Conservation (phyloP, 64 coral and sea anemone species). For the Stichodactyla mertensii region DNA sequence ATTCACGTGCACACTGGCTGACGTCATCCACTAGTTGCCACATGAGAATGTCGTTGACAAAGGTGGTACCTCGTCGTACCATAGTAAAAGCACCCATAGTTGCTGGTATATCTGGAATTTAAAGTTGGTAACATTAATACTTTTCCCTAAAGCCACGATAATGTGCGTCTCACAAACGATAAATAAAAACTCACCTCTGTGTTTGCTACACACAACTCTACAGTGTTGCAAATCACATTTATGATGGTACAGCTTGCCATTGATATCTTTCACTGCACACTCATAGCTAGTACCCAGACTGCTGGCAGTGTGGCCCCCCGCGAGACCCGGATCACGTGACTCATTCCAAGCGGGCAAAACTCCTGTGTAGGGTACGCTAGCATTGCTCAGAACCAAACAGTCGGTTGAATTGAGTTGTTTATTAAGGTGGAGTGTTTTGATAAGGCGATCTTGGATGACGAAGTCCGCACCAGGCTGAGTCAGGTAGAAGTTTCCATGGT, state of each 20-base stretch:
- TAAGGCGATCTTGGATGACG: constrained; percentile 1
- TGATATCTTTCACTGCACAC: constrained; percentile 26
- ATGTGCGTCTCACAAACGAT: not conserved
- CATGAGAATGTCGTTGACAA: constrained; percentile 19
- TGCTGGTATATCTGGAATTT: not conserved
- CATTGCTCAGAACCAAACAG: not conserved
- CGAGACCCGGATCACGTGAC: not conserved
- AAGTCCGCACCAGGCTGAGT: not conserved
- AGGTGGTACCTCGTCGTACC: constrained; percentile 1
- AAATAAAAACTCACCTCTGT: constrained; percentile 22
- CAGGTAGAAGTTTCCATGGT: not conserved
- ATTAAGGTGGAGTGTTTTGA: not conserved
- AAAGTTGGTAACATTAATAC: not conserved
- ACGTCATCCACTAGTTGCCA: constrained; percentile 47
- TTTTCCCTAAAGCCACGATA: not conserved
- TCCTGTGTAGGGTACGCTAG: not conserved
- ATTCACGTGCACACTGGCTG: constrained; percentile 51
- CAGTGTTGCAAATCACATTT: constrained; percentile 21
- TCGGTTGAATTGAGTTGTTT: not conserved
- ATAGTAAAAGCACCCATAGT: constrained; percentile 1
- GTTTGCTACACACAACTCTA: constrained; percentile 14
- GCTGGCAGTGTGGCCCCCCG: not conserved
- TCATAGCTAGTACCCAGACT: constrained; percentile 15
- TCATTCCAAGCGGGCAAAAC: constrained; percentile 18
- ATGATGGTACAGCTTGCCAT: constrained; percentile 17